Base-by-base conservation (phyloP, 2,797 vertebrate genomes). In the Phoeniculus purpureus region DNA sequence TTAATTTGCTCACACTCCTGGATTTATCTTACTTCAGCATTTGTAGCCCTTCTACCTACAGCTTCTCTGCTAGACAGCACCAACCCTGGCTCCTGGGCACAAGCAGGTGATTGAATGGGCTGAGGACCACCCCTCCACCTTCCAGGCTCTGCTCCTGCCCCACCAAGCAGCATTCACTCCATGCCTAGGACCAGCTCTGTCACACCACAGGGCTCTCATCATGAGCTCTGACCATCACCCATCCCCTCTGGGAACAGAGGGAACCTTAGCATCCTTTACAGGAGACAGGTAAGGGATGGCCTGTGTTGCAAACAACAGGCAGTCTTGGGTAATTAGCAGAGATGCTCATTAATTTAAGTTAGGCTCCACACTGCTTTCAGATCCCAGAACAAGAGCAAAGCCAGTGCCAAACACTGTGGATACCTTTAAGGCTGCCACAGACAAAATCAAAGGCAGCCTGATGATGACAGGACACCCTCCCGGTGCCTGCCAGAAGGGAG, bases 331-430 rank as follows among this genome's bases (percentile, higher is more conserved):
- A 68, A 92, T 82, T 86, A 95, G 81, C 75, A 20, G 83, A 71
- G 65, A 21, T 2, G 5, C 81, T 91, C 43, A 3, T 85, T 92
- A 88, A 89, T 90, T 84, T 58, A 64, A 54, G 68, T 1, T 1
- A 29, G 72, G 6, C 26, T 79, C 32, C 6, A 48, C 80, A 23
- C 66, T 1, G 15, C 26, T 81, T 79, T 80, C 67, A n/a, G 72
- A 87, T 37, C 31, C 56, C 68, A 0, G 5, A 74, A 43, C 37
- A 20, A 85, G 70, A 93, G 76, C 76, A 80, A 78, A 91, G 87
- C 5, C 19, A 10, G n/a, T 3, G 5, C 54, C 0, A 2, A 58
- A n/a, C 0, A 0, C 13, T 4, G 89, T 4, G 89, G 79, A 32
- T 47, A 20, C 81, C 67, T 89, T 71, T 61, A 37, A 83, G 85